Evolutionary conservation across 2,888 invertebrate species (phyloP).

Genomic region (Sepiola atlantica): DNA sequence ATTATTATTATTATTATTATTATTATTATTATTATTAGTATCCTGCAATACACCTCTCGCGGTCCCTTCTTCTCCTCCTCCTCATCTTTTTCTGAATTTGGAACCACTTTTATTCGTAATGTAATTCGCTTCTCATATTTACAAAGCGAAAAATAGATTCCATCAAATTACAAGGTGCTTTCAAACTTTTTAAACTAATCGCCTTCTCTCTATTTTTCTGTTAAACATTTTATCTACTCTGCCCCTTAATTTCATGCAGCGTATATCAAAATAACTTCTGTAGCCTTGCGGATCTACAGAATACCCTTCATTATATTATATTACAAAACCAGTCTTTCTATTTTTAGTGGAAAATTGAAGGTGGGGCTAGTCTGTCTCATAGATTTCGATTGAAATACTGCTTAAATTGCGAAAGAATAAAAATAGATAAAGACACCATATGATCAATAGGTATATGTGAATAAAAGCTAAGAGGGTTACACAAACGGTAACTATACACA

Average conservation of each 20-base stretch:
- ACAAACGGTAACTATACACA: too few species aligned
- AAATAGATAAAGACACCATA: not conserved
- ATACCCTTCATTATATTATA: not conserved
- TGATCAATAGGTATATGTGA: not conserved
- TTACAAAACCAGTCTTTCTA: not conserved
- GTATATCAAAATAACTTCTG: not conserved
- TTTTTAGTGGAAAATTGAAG: not conserved
- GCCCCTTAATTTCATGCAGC: not conserved
- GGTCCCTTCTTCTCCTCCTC: not conserved
- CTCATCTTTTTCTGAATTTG: not conserved
- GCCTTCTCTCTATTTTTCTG: conserved; percentile 32
- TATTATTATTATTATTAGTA: not conserved
- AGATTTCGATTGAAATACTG: conserved; percentile 32
- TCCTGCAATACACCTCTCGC: too few species aligned
- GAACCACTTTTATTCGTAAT: not conserved
- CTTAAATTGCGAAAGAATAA: not conserved
- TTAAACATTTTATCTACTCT: not conserved
- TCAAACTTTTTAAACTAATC: not conserved
- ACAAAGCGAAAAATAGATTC: conserved; percentile 2
- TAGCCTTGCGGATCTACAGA: not conserved
- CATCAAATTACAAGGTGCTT: conserved; percentile 7
- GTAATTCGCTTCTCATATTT: conserved; percentile 7
- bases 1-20: not conserved
- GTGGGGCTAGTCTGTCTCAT: not conserved
- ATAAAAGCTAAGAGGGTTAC: too few species aligned